Conservation (phyloP, 2,113 vertebrate genomes). For the Uropsilus gracilis region DNA sequence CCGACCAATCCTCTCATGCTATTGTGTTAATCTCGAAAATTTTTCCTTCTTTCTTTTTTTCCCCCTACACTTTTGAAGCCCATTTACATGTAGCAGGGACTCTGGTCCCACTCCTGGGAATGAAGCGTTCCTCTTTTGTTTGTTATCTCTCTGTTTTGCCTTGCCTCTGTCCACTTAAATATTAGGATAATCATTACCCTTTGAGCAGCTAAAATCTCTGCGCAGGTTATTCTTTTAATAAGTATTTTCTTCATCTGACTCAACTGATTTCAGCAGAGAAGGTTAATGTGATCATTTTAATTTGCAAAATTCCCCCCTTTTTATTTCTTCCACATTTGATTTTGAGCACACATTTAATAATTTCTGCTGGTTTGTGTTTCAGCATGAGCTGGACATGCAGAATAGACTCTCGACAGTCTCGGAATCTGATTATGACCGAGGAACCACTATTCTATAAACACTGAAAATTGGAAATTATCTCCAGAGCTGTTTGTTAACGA, state of each 20-base stretch:
- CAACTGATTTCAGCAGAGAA: conserved; percentile 62
- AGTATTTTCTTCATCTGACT: conserved; percentile 73
- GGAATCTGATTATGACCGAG: conserved; percentile 33
- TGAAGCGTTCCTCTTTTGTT: neutral
- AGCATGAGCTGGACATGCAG: conserved; percentile 48
- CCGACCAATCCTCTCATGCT: neutral
- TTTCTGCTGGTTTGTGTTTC: conserved; percentile 55
- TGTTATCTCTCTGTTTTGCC: conserved; percentile 16
- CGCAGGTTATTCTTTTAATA: conserved; percentile 55
- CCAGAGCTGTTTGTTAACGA: conserved; percentile 71
- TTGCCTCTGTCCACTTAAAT: conserved; percentile 40
- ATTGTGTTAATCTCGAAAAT: neutral
- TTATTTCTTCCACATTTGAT: conserved; percentile 56
- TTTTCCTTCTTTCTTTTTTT: conserved; percentile 13
- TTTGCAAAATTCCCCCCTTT: conserved; percentile 63
- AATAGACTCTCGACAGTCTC: conserved; percentile 19
- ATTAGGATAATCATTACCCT: conserved; percentile 29
- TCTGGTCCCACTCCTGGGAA: neutral
- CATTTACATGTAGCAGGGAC: neutral
- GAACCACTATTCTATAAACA: conserved; percentile 29
- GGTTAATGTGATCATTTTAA: conserved; percentile 72
- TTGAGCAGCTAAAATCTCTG: conserved; percentile 61
- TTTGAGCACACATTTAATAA: conserved; percentile 19
- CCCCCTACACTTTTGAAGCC: neutral
- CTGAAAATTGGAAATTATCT: conserved; percentile 59